Evolutionary conservation across 2,888 invertebrate genomes (phyloP).

Genomic region (Machimus rusticus): DNA sequence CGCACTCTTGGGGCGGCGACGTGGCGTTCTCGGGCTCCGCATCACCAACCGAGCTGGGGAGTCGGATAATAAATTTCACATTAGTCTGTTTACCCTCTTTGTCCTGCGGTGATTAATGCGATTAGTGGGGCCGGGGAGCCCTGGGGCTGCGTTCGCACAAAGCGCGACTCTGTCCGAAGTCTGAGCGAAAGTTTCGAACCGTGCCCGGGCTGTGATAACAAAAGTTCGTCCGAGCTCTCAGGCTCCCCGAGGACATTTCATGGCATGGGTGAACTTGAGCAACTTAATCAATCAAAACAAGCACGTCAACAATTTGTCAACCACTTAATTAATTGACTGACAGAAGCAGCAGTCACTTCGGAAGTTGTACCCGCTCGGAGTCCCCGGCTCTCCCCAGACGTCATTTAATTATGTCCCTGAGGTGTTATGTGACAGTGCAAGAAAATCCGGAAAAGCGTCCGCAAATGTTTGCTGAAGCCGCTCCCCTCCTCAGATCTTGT

Average conservation of each 20-base stretch:
- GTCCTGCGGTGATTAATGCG: neutral
- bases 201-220: neutral
- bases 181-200: neutral
- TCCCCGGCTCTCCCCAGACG: neutral
- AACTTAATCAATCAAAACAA: slow-evolving; percentile 48
- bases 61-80: neutral
- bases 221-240: neutral
- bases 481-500: neutral
- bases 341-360: slow-evolving; percentile 41
- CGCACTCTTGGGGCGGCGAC: neutral
- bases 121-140: neutral
- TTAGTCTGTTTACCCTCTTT: neutral
- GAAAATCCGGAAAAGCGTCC: slow-evolving; percentile 26
- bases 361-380: neutral
- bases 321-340: slow-evolving; percentile 48
- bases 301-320: slow-evolving; percentile 48
- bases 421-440: slow-evolving; percentile 38
- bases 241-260: neutral
- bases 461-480: slow-evolving; percentile 18
- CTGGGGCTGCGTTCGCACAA: neutral
- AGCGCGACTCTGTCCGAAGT: neutral
- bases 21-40: neutral
- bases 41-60: neutral
- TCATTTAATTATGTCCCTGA: slow-evolving; percentile 36
- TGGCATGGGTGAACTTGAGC: slow-evolving; percentile 13